phyloP scores from a whole-genome alignment of 2,797 vertebrate genomes.

The Chaenodraco wilsoni region DNA sequence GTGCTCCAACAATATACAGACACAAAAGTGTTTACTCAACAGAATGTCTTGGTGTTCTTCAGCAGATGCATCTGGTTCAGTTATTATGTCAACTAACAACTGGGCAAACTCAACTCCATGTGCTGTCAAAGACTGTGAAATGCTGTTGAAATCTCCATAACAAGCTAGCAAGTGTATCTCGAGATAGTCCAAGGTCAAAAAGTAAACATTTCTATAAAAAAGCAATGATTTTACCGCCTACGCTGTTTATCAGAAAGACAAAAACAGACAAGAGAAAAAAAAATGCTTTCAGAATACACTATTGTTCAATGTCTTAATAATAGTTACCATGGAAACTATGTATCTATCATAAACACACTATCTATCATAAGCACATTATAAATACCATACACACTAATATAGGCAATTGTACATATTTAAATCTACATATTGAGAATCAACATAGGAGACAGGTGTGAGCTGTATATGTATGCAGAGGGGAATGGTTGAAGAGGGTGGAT shows the following conservation, averaged over 20 bases:
- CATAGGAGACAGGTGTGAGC: conserved; percentile 11
- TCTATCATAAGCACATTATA: not conserved
- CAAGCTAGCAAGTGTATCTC: not conserved
- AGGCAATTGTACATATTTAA: not conserved
- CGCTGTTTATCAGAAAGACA: conserved; percentile 3
- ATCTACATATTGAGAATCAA: not conserved
- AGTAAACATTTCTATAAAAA: not conserved
- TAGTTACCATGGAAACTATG: conserved; percentile 31
- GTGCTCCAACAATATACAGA: not conserved
- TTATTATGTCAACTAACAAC: not conserved
- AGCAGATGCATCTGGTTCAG: not conserved
- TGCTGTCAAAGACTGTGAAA: not conserved
- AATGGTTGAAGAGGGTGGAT: conserved; percentile 37
- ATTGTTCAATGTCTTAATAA: not conserved
- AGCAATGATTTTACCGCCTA: not conserved
- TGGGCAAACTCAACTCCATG: not conserved
- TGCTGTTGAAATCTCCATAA: not conserved
- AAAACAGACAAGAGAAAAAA: not conserved
- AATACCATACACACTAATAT: not conserved
- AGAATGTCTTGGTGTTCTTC: not conserved
- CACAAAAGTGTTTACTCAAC: not conserved
- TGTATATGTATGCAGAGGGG: conserved; percentile 27
- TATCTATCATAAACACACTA: not conserved
- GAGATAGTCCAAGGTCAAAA: not conserved
- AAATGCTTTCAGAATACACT: not conserved